Conservation (phyloP, 2,888 invertebrate genomes). For the Mechanitis messenoides region DNA sequence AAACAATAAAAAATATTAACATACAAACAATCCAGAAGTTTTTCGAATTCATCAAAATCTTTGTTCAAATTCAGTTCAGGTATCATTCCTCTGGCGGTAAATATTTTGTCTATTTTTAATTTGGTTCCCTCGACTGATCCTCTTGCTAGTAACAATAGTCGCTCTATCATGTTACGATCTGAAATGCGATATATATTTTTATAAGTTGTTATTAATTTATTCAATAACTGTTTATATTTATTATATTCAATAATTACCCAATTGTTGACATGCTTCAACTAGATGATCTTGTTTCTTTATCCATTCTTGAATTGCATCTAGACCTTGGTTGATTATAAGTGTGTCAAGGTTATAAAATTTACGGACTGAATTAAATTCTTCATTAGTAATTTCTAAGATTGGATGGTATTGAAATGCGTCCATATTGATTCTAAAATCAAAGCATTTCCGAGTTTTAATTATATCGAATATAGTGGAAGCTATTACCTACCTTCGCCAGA, state of each 20-base stretch:
- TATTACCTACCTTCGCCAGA: too few relatives aligned
- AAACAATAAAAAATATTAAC: constrained; percentile 28
- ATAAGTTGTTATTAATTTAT: too few relatives aligned
- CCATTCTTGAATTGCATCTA: constrained; percentile 7
- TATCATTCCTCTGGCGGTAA: constrained; percentile 56
- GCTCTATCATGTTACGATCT: constrained; percentile 49
- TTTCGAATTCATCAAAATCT: constrained; percentile 47
- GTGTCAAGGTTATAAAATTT: constrained; percentile 6
- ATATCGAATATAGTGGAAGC: too few relatives aligned
- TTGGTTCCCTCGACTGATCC: constrained; percentile 59
- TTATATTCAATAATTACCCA: constrained; percentile 2
- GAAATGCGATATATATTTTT: constrained; percentile 14
- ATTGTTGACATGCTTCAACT: constrained; percentile 8
- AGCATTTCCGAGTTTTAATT: too few relatives aligned
- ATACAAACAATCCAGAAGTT: constrained; percentile 47
- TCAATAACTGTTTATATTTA: too few relatives aligned
- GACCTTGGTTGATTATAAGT: constrained; percentile 1
- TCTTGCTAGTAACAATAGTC: constrained; percentile 47
- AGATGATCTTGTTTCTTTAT: constrained; percentile 11
- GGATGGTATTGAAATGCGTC: constrained; percentile 16
- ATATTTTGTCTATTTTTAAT: constrained; percentile 48
- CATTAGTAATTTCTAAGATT: constrained; percentile 3
- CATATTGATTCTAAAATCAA: too few relatives aligned
- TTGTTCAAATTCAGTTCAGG: constrained; percentile 52
- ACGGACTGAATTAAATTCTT: neutral